Conservation (phyloP, 2,797 vertebrate species). For the Sylvia borin region DNA sequence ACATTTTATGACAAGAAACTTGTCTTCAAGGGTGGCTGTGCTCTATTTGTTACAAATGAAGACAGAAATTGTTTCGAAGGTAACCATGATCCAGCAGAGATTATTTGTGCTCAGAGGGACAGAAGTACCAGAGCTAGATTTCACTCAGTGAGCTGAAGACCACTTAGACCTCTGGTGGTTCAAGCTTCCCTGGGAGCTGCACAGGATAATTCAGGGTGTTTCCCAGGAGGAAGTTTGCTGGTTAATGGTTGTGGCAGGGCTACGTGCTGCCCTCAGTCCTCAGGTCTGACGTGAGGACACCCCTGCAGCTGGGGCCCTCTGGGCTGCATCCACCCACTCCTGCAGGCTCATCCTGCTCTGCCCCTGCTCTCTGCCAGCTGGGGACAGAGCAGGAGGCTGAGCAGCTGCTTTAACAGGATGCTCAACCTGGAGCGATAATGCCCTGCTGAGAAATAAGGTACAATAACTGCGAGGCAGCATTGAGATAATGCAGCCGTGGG, state of each 20-base stretch:
- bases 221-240: not conserved
- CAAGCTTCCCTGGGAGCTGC: not conserved
- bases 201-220: not conserved
- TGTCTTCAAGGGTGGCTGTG: rapidly evolving
- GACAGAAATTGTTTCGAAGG: not conserved
- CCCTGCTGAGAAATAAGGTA: slow-evolving; percentile 45
- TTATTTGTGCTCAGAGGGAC: not conserved
- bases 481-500: not conserved
- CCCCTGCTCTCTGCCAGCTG: not conserved
- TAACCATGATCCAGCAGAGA: rapidly evolving
- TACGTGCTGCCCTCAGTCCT: rapidly evolving
- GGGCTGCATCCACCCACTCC: no score
- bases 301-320: not conserved
- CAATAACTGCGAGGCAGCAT: not conserved
- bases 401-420: not conserved
- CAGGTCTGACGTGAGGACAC: not conserved
- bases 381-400: not conserved
- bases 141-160: not conserved
- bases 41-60: not conserved
- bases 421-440: not conserved
- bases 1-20: not conserved
- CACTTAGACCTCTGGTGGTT: not conserved
- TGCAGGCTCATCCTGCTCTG: not conserved
- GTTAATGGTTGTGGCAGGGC: not conserved
- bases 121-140: not conserved